Evolutionary conservation across 1,140 invertebrate genomes (phyloP), one percentile per base, ranked within the genome.

Genomic region (Cepaea nemoralis): DNA sequence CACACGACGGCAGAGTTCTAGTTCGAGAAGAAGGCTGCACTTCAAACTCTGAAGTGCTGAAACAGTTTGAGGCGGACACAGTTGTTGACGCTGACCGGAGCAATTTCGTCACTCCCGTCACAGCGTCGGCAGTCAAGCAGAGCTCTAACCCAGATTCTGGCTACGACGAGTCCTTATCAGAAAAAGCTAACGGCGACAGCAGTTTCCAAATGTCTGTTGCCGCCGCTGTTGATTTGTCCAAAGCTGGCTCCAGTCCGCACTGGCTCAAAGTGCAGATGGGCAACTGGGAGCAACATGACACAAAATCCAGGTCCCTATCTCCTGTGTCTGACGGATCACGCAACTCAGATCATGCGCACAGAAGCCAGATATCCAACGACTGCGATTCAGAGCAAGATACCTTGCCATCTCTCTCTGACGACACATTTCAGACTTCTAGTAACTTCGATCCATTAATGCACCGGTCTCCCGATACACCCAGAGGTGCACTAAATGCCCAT

Each of bases 121-220:
- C 42, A 50, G 31, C 27, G 2, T 50, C 22, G 55, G 40, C 42
- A 2, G 42, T 33, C 5, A 39, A 31, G 31, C 24, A 42, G 2
- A 77, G 16, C 27, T 77, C 75, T 1, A 77, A 77, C 50, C 75
- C 55, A 14, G 75, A 77, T 33, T 77, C 75, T 10, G 75, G 75
- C 19, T 77, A 77, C 39, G 75, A 77, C 40, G 75, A 77, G 50
- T 63, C 50, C 3, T 6, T 77, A 16, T 77, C 75, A 35, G 75
- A 77, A 22, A 77, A 39, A 24, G 31, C 48, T 0, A 1, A 74
- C 33, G 3, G 48, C 19, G 19, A 45, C 31, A 8, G 27, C 24
- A 48, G 27, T 63, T 8, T 63, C 6, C 59, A 63, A 27, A n/a
- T 16, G n/a, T 63, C 59, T 5, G 16, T 16, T 31, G 10, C n/a